Percentiles rank a stretch among this genome's conserved stretches.
These are phyloP conservation scores for Lepus americanus DNA, from an alignment of 2,113 vertebrate species.

Conservation along the genomic window DNA sequence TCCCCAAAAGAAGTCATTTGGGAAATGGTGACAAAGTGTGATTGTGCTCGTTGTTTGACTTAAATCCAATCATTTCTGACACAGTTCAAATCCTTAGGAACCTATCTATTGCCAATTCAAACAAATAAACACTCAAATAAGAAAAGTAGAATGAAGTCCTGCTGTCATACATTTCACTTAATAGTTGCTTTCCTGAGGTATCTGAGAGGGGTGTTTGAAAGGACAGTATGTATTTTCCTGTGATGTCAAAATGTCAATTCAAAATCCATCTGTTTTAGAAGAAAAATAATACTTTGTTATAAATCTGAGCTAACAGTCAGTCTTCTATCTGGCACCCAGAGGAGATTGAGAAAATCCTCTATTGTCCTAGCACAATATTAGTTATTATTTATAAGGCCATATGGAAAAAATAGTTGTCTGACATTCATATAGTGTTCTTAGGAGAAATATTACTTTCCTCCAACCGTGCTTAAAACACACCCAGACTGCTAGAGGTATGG, in stretches of 20 bases:
- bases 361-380: constrained; percentile 74
- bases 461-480: constrained; percentile 69
- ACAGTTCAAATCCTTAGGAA: constrained; percentile 76
- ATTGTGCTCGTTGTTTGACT: constrained; percentile 65
- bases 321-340: constrained; percentile 74
- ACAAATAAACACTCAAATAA: constrained; percentile 78
- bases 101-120: constrained; percentile 71
- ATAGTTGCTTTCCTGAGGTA: constrained; percentile 76
- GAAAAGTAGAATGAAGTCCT: constrained; percentile 71
- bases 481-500: constrained; percentile 5
- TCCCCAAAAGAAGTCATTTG: constrained; percentile 29
- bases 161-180: constrained; percentile 77
- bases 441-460: constrained; percentile 22
- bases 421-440: constrained; percentile 70
- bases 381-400: constrained; percentile 77
- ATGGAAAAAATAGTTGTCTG: constrained; percentile 52
- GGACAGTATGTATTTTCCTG: constrained; percentile 78
- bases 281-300: constrained; percentile 83
- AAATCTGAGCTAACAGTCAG: constrained; percentile 74
- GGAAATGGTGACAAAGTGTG: constrained; percentile 45
- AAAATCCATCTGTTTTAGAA: constrained; percentile 82
- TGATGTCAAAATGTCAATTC: constrained; percentile 82
- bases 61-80: constrained; percentile 74
- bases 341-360: constrained; percentile 75
- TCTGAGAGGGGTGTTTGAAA: constrained; percentile 74